Evolutionary conservation across 92 coral and sea anemone genomes (phyloP).

Genomic region (Phenganax subtilis): DNA sequence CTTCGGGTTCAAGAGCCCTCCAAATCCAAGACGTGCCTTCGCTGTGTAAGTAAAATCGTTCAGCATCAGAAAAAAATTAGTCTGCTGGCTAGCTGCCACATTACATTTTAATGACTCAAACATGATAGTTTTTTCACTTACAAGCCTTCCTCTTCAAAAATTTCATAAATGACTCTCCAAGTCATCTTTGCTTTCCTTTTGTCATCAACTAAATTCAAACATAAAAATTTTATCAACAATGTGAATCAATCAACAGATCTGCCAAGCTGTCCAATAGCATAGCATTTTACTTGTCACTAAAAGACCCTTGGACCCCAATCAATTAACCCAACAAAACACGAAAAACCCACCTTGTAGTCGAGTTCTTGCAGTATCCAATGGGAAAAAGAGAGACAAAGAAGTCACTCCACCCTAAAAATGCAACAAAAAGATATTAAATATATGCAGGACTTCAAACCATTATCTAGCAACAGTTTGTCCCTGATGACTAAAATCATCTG

Average conservation of each 20-base stretch:
- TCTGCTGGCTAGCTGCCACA: not conserved
- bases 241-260: not conserved
- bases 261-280: not conserved
- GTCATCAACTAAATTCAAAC: slow-evolving; percentile 67
- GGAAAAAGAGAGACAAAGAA: slow-evolving; percentile 85
- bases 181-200: slow-evolving; percentile 85
- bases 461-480: too few relatives aligned
- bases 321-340: not conserved
- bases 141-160: slow-evolving; percentile 91
- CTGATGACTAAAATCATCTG: too few relatives aligned
- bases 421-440: too few relatives aligned
- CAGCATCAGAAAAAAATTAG: too few relatives aligned
- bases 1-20: too few relatives aligned
- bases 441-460: too few relatives aligned
- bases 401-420: slow-evolving; percentile 79
- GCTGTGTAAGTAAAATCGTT: too few relatives aligned
- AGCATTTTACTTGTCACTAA: not conserved
- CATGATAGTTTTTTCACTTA: slow-evolving; percentile 41
- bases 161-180: slow-evolving; percentile 66
- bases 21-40: too few relatives aligned
- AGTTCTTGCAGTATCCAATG: slow-evolving; percentile 95
- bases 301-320: not conserved
- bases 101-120: not conserved
- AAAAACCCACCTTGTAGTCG: slow-evolving; percentile 76
- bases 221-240: not conserved